Evolutionary conservation across 2,113 vertebrate genomes (phyloP), one percentile per base, ranked within the genome.

Genomic region (Myotis yumanensis): DNA sequence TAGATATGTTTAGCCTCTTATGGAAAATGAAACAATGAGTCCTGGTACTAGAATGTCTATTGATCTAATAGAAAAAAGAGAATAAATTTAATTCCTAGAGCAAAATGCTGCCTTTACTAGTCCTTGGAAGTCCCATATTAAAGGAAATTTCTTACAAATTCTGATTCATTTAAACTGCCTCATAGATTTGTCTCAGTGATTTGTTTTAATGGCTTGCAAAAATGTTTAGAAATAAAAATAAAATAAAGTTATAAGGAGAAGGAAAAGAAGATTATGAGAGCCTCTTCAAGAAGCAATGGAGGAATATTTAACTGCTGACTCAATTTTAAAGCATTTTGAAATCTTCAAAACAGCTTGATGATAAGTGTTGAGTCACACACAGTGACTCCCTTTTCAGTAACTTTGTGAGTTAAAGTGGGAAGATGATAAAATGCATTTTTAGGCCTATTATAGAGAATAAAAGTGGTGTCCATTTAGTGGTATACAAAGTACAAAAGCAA

Each of bases 301-400:
- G 30, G 84, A 68, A 59, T 46, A 59, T 25, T 52, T 35, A 68
- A 87, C 40, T 51, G 69, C 16, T 23, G 15, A 90, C 40, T 79
- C 71, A 87, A 68, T 93, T 93, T 90, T 80, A 95, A 91, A 91
- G 20, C n/a, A 52, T n/a, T 79, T 32, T 22, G 86, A 94, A 79
- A 77, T 68, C 76, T 93, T 87, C 4, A 0, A 18, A 52, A 85
- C 15, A 76, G 22, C 37, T 48, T 4, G 15, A 28, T 16, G 17
- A 30, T 22, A 43, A 68, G 54, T 86, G 9, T 35, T 28, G 25
- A 86, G 28, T 75, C 64, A 51, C 40, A 92, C 46, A 30, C 69
- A 28, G 71, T 64, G 62, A 86, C 68, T 72, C 11, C 15, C 28
- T 76, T 48, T 81, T 37, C 30, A 46, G 25, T 69, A 76, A 72